These are phyloP conservation scores for Aporophyla lueneburgensis DNA, from an alignment of 2,888 invertebrate genomes.

Conservation along the genomic window DNA sequence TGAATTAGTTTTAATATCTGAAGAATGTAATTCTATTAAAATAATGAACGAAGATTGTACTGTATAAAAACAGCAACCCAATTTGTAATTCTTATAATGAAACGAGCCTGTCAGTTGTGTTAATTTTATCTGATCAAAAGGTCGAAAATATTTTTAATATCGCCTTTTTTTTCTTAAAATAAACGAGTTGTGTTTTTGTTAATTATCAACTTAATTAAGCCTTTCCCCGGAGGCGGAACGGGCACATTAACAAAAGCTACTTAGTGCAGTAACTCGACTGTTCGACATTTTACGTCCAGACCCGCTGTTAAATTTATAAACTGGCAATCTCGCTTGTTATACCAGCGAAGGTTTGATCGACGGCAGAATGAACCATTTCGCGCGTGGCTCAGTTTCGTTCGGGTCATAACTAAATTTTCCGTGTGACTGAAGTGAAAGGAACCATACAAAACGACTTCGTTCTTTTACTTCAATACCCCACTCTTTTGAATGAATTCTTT, in stretches of 20 bases:
- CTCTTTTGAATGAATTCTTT: slow-evolving; percentile 35
- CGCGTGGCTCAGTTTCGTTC: slow-evolving; percentile 26
- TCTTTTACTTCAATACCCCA: slow-evolving; percentile 33
- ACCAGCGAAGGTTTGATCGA: slow-evolving; percentile 24
- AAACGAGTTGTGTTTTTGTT: slow-evolving; percentile 29
- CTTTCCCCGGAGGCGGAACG: slow-evolving; percentile 7
- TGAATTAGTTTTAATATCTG: slow-evolving; percentile 52
- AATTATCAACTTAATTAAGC: slow-evolving; percentile 43
- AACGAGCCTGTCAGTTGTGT: slow-evolving; percentile 11
- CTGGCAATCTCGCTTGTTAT: not conserved
- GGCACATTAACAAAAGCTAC: slow-evolving; percentile 12
- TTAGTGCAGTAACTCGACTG: slow-evolving; percentile 21
- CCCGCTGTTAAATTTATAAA: slow-evolving; percentile 50
- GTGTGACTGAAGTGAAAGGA: slow-evolving; percentile 43
- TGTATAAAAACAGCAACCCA: not conserved
- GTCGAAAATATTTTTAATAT: slow-evolving; percentile 11
- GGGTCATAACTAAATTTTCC: slow-evolving; percentile 50
- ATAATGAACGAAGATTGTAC: slow-evolving; percentile 10
- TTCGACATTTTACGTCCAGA: slow-evolving; percentile 44
- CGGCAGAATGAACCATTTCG: slow-evolving; percentile 41
- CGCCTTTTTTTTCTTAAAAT: slow-evolving; percentile 16
- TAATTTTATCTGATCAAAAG: slow-evolving; percentile 17
- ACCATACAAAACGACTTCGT: slow-evolving; percentile 19
- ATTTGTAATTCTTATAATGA: not conserved
- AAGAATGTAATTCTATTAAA: slow-evolving; percentile 46